Conservation (phyloP, 2,888 invertebrate genomes). For the Xestia ashworthii region DNA sequence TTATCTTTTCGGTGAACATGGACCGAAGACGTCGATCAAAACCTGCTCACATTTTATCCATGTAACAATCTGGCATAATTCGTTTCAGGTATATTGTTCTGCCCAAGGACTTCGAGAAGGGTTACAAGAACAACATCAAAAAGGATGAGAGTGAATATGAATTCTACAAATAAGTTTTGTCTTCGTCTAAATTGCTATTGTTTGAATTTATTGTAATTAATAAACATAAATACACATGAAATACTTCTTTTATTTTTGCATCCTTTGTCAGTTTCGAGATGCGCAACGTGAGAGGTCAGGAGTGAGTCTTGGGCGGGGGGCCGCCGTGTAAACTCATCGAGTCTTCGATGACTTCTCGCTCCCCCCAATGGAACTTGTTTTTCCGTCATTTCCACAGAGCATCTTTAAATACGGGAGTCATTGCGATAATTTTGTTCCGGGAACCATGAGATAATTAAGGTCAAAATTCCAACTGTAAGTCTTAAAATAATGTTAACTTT, state of each 20-base stretch:
- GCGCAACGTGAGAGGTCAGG: not conserved
- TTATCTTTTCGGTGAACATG: too few relatives aligned
- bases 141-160: conserved; percentile 99
- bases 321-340: not conserved
- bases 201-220: conserved; percentile 65
- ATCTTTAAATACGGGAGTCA: too few relatives aligned
- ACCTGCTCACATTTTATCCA: not conserved
- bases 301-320: not conserved
- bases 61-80: conserved; percentile 6
- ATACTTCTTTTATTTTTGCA: conserved; percentile 10
- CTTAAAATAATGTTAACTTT: too few relatives aligned
- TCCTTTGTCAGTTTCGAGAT: not conserved
- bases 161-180: conserved; percentile 97
- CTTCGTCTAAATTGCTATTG: conserved; percentile 51
- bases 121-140: conserved; percentile 99
- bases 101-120: conserved; percentile 99
- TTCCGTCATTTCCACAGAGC: too few relatives aligned
- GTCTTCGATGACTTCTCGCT: not conserved
- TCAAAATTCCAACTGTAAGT: too few relatives aligned
- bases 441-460: too few relatives aligned
- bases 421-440: too few relatives aligned
- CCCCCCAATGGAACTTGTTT: too few relatives aligned
- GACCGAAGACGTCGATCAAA: not conserved
- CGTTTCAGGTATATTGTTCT: conserved; percentile 96
- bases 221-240: conserved; percentile 49